These are phyloP conservation scores for Plagiodera versicolora DNA, from an alignment of 2,888 invertebrate genomes.

Conservation along the genomic window DNA sequence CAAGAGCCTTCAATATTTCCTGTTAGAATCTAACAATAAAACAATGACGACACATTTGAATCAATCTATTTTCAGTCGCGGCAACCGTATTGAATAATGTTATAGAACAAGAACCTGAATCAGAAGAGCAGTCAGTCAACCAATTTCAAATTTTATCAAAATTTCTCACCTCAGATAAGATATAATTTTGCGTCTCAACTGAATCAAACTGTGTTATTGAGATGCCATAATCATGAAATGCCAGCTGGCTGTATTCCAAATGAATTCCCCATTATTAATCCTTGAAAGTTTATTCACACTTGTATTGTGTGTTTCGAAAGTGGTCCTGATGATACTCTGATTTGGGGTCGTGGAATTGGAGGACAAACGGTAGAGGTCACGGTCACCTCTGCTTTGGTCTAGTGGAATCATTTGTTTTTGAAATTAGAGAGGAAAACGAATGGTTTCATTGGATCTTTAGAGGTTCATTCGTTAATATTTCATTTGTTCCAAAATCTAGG, in stretches of 20 bases:
- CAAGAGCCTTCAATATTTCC: too few relatives aligned
- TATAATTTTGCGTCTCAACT: background rate
- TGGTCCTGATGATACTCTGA: constrained; percentile 9
- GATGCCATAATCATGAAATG: background rate
- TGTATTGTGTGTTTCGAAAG: constrained; percentile 14
- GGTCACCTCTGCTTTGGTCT: constrained; percentile 22
- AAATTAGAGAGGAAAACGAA: constrained; percentile 32
- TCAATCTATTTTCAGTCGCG: background rate
- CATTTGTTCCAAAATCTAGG: constrained; percentile 64
- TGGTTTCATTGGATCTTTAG: constrained; percentile 35
- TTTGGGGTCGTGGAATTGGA: constrained; percentile 9
- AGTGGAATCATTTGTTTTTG: constrained; percentile 42
- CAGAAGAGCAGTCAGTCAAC: background rate
- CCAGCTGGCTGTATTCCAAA: constrained; percentile 14
- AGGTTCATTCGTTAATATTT: constrained; percentile 31
- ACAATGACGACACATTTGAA: background rate
- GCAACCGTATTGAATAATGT: constrained; percentile 10
- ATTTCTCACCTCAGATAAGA: background rate
- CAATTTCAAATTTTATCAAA: too few relatives aligned
- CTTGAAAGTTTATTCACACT: constrained; percentile 10
- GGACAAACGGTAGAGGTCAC: background rate
- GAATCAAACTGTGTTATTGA: background rate
- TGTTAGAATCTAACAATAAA: background rate
- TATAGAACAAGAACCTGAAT: background rate
- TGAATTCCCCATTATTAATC: background rate